phyloP scores from a whole-genome alignment of 2,888 invertebrate genomes.

The Sycophila texana region DNA sequence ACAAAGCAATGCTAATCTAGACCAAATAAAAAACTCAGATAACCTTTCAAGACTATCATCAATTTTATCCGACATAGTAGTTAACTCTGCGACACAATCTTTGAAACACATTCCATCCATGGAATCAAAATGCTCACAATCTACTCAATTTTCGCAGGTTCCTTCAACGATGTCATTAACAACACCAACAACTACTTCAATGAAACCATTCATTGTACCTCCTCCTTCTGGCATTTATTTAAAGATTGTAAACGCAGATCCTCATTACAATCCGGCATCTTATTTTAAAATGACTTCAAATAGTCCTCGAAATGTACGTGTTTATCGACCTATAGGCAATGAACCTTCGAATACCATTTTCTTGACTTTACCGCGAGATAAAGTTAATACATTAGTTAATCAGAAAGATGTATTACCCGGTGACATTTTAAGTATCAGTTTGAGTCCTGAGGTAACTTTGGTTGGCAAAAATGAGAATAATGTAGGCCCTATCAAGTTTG shows the following conservation, averaged over 20 bases:
- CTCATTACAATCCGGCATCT: too few species aligned
- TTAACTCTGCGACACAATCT: slow-evolving; percentile 23
- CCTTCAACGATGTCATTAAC: too few species aligned
- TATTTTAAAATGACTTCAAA: too few species aligned
- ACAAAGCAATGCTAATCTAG: not conserved
- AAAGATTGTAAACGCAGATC: not conserved
- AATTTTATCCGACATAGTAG: not conserved
- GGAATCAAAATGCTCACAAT: too few species aligned
- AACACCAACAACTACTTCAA: not conserved
- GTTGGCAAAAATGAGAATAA: slow-evolving; percentile 56
- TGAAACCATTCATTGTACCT: not conserved
- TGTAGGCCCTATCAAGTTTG: slow-evolving; percentile 57
- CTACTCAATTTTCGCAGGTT: too few species aligned
- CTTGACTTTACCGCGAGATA: slow-evolving; percentile 56
- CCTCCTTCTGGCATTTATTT: not conserved
- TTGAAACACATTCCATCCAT: slow-evolving; percentile 19
- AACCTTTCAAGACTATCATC: not conserved
- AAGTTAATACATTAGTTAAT: slow-evolving; percentile 54
- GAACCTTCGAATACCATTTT: slow-evolving; percentile 7
- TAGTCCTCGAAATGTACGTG: slow-evolving; percentile 7
- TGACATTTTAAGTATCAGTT: slow-evolving; percentile 58
- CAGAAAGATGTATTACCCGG: slow-evolving; percentile 55
- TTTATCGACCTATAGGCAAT: slow-evolving; percentile 14
- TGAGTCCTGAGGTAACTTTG: slow-evolving; percentile 54
- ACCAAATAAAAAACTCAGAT: not conserved